Evolutionary conservation across 2,113 vertebrate species (phyloP).

Genomic region (Monopterus albus): DNA sequence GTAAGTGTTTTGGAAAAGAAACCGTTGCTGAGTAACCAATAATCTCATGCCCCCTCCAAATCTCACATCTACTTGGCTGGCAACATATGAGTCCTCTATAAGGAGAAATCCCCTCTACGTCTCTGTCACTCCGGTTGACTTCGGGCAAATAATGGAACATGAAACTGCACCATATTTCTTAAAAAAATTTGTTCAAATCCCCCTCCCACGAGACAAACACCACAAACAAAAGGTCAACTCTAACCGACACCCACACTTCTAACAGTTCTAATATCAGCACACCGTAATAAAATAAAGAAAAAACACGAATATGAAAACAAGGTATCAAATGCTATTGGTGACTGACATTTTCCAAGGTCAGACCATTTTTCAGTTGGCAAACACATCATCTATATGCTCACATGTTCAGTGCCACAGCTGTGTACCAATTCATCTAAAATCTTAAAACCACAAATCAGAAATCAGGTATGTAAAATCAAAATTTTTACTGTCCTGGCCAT

Average conservation of each 20-base stretch:
- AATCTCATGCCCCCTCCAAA: not conserved
- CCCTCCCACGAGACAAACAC: conserved; percentile 5
- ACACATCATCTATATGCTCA: too few relatives aligned
- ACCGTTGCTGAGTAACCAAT: not conserved
- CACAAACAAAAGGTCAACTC: conserved; percentile 18
- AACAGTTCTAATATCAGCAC: not conserved
- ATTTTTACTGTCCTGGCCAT: too few relatives aligned
- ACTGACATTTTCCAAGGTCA: too few relatives aligned
- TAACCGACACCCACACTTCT: not conserved
- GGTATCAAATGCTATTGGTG: conserved; percentile 18
- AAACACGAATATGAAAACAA: not conserved
- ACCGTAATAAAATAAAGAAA: not conserved
- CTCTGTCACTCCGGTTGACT: not conserved
- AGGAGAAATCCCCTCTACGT: not conserved
- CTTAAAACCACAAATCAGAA: too few relatives aligned
- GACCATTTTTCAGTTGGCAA: too few relatives aligned
- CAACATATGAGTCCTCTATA: not conserved
- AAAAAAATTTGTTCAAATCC: not conserved
- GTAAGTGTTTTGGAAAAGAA: not conserved
- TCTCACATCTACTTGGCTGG: not conserved
- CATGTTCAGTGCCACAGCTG: too few relatives aligned
- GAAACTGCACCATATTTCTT: not conserved
- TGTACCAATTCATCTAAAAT: too few relatives aligned
- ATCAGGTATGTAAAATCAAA: too few relatives aligned
- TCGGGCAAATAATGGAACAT: not conserved